A percentile compares a stretch with the other conserved stretches of the same genome.
phyloP scores from a whole-genome alignment of 2,113 vertebrate genomes.

The Bubo bubo region DNA sequence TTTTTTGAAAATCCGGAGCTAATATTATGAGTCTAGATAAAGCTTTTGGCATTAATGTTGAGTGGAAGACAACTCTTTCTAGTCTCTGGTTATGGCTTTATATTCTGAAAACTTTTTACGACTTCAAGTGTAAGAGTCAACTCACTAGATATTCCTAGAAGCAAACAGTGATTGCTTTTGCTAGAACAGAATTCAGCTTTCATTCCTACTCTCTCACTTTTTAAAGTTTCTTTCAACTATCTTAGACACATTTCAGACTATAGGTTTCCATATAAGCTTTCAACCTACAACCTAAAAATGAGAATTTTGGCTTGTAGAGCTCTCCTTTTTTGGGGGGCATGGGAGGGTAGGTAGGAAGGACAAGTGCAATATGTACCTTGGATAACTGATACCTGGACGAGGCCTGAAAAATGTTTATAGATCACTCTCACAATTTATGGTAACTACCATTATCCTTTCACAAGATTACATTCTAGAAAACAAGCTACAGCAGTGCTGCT shows the following conservation, averaged over 20 bases:
- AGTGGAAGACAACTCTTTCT: neutral
- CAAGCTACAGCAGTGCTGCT: neutral
- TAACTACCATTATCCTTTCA: neutral
- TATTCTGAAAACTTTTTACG: neutral
- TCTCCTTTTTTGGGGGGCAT: neutral
- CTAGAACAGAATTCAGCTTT: neutral
- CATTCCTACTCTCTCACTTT: neutral
- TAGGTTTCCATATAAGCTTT: neutral
- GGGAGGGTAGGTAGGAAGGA: neutral
- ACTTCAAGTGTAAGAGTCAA: neutral
- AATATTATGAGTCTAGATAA: neutral
- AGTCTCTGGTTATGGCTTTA: neutral
- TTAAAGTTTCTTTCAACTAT: neutral
- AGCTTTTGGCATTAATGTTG: neutral
- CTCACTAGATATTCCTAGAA: neutral
- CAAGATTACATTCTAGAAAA: neutral
- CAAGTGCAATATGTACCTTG: neutral
- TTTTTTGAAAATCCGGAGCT: neutral
- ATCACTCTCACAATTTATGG: neutral
- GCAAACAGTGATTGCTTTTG: neutral
- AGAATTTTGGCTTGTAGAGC: neutral
- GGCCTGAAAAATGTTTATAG: neutral
- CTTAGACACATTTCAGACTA: neutral
- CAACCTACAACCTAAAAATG: neutral
- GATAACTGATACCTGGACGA: neutral